Conservation (phyloP, 1,140 invertebrate species). For the Papilio aristodemus region DNA sequence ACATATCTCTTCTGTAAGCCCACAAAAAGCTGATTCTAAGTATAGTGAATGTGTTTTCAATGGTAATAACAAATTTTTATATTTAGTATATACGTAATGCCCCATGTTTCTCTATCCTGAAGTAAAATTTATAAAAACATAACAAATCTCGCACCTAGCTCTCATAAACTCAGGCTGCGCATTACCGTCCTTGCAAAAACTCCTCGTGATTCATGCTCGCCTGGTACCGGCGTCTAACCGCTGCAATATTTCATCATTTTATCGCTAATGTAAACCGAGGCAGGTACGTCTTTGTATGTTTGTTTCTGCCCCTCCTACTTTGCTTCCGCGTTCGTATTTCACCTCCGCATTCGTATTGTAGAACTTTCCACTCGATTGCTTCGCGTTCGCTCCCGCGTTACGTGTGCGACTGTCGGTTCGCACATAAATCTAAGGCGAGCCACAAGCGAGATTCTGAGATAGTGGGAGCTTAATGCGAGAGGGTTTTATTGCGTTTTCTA, state of each 20-base stretch:
- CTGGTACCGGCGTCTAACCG: conserved; percentile 36
- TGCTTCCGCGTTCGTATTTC: conserved; percentile 38
- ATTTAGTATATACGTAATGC: not conserved
- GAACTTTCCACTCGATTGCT: conserved; percentile 49
- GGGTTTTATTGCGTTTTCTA: conserved; percentile 14
- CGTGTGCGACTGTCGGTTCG: conserved; percentile 31
- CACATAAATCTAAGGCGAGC: conserved; percentile 32
- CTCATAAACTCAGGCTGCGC: conserved; percentile 30
- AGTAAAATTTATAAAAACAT: conserved; percentile 14
- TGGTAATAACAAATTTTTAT: no score
- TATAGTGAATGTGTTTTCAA: no score
- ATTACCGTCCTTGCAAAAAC: conserved; percentile 26
- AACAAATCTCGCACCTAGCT: conserved; percentile 21
- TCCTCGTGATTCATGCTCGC: conserved; percentile 14
- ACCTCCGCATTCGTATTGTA: conserved; percentile 45
- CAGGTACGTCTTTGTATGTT: conserved; percentile 50
- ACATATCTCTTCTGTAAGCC: no score
- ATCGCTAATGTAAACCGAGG: conserved; percentile 67
- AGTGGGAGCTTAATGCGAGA: conserved; percentile 2
- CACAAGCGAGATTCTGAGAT: conserved; percentile 21
- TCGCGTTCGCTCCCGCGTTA: conserved; percentile 32
- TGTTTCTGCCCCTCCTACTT: conserved; percentile 39
- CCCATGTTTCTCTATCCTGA: not conserved
- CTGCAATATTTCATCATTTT: conserved; percentile 68
- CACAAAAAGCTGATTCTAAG: no score